Evolutionary conservation across 1,140 invertebrate species (phyloP).

Genomic region (Hyles euphorbiae): DNA sequence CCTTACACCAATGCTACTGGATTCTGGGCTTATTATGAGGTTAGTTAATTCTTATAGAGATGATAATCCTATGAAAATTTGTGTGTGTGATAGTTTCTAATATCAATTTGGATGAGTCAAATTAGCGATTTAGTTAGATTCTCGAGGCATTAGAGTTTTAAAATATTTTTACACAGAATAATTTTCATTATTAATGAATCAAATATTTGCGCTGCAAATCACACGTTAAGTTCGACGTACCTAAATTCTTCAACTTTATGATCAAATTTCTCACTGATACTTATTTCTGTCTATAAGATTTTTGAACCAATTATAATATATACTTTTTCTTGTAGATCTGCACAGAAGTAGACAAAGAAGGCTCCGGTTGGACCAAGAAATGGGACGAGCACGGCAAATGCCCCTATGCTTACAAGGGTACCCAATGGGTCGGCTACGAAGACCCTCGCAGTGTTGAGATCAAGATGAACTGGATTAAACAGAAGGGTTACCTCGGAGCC

Average conservation of each 20-base stretch:
- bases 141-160: too few relatives aligned
- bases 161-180: too few relatives aligned
- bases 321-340: slow-evolving; percentile 81
- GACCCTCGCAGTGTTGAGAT: slow-evolving; percentile 86
- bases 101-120: too few relatives aligned
- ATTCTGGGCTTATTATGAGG: slow-evolving; percentile 93
- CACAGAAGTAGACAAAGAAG: slow-evolving; percentile 80
- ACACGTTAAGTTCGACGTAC: too few relatives aligned
- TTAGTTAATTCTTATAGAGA: slow-evolving; percentile 36
- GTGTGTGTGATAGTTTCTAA: too few relatives aligned
- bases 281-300: too few relatives aligned
- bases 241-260: too few relatives aligned
- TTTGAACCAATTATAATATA: neutral
- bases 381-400: slow-evolving; percentile 89
- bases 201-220: too few relatives aligned
- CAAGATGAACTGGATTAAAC: slow-evolving; percentile 91
- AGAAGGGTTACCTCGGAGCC: slow-evolving; percentile 87
- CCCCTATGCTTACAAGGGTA: slow-evolving; percentile 90
- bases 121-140: too few relatives aligned
- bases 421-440: slow-evolving; percentile 96
- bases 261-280: too few relatives aligned
- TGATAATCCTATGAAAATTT: too few relatives aligned
- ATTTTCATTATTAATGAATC: too few relatives aligned
- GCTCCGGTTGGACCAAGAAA: slow-evolving; percentile 85
- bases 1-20: slow-evolving; percentile 90